Evolutionary conservation across 1,140 invertebrate species (phyloP), one percentile per base, ranked within the genome.

Genomic region (Drosophila parvula): DNA sequence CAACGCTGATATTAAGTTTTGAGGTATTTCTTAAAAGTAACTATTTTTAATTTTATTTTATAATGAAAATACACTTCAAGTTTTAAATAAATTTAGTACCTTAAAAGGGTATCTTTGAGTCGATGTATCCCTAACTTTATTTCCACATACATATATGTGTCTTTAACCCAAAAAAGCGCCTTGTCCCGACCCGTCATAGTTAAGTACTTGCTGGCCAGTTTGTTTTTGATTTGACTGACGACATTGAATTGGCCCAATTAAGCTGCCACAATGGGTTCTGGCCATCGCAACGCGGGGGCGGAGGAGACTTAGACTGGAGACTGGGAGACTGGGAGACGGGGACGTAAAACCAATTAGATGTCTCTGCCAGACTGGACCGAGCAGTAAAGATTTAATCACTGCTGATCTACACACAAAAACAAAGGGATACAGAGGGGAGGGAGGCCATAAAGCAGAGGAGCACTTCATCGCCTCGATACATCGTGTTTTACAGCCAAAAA

Each of bases 401-500:
- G 74, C 65, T 76, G 59, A 71, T 77, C 81, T 69, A 75, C 74
- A 73, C 28, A 18, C 41, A 48, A 7, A 34, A 32, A 22, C 7
- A 9, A 14, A 30, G 50, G 48, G 48, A 34, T 16, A 34, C 30
- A 34, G 34, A 22, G 2, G 2, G 18, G 28, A 59, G 45, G 8
- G 5, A 32, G 38, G 18, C 48, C 68, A 45, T 70, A 74, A 74
- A 60, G 12, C 41, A 45, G 60, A 36, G 58, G 50, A 57, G 40
- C 62, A 50, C 58, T 76, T 62, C 47, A 51, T 32, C 41, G 57
- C 58, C 41, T 58, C 51, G 61, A 78, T 79, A 89, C 84, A 89
- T 83, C 78, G 81, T 84, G 63, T 89, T 89, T 89, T 84, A 90
- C 80, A 81, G 81, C 81, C 85, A 71, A 81, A 84, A 89, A 89